Conservation (phyloP, 2,888 invertebrate genomes). For the Protula sp. region DNA sequence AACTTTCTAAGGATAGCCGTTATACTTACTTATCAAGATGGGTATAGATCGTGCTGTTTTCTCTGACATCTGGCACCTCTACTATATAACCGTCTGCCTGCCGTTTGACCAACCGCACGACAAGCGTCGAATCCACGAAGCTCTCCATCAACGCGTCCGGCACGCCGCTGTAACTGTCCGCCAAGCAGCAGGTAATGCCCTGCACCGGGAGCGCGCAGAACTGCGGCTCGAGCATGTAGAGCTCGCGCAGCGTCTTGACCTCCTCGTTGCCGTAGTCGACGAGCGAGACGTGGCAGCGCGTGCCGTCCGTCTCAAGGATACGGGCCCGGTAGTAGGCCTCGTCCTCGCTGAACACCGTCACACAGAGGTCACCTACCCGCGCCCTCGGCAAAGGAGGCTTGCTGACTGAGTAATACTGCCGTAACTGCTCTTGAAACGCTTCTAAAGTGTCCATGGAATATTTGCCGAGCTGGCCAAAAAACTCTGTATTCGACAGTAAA, state of each 20-base stretch:
- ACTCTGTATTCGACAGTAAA: background rate
- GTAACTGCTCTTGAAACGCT: background rate
- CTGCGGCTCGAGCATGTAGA: background rate
- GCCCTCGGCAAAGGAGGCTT: too few relatives aligned
- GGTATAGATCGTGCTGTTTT: background rate
- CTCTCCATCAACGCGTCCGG: background rate
- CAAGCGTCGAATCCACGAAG: background rate
- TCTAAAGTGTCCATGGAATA: background rate
- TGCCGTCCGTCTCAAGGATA: background rate
- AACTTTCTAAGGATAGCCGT: too few relatives aligned
- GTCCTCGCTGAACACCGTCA: background rate
- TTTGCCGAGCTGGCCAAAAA: background rate
- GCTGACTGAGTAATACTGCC: background rate
- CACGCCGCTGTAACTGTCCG: background rate
- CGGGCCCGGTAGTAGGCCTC: background rate
- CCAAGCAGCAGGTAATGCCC: background rate
- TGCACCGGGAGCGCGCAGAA: background rate
- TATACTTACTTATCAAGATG: background rate
- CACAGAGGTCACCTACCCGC: background rate
- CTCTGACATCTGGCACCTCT: background rate
- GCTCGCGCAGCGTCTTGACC: background rate
- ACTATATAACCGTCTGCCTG: background rate
- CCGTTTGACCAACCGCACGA: background rate
- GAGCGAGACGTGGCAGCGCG: background rate
- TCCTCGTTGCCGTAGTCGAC: background rate